Percentiles rank a stretch among this genome's conserved stretches.
Conservation (phyloP, 2,888 invertebrate genomes). For the Cancer borealis region DNA sequence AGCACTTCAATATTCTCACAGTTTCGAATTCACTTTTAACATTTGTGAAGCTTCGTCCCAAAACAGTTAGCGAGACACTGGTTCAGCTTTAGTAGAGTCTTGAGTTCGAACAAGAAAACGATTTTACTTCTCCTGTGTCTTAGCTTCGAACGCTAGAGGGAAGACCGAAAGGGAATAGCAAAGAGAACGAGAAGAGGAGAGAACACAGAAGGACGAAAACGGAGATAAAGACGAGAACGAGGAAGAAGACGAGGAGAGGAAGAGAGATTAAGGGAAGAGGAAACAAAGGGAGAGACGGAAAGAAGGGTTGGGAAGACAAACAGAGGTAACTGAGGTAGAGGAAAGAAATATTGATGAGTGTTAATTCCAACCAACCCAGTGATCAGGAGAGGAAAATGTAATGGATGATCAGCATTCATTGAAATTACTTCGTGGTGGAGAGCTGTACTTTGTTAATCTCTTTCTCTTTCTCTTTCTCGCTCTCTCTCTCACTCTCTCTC, state of each 20-base stretch:
- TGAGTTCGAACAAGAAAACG: constrained; percentile 1
- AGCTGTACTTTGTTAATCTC: neutral
- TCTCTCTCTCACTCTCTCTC: neutral
- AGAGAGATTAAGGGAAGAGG: constrained; percentile 14
- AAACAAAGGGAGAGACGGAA: constrained; percentile 1
- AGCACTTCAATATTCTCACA: too few relatives aligned
- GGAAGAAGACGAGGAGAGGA: constrained; percentile 5
- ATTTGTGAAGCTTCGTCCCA: neutral
- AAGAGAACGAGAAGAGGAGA: neutral
- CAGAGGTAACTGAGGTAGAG: neutral
- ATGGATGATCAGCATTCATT: neutral
- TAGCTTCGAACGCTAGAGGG: neutral
- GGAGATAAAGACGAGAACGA: constrained; percentile 8
- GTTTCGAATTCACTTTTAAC: neutral
- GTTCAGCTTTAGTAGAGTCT: neutral
- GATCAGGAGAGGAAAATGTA: neutral
- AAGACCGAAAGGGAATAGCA: neutral
- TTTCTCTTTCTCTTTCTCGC: neutral
- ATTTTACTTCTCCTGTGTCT: constrained; percentile 11
- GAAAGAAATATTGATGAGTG: neutral
- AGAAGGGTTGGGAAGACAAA: constrained; percentile 23
- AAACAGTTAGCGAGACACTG: neutral
- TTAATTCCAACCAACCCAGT: neutral
- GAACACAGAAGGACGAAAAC: neutral
- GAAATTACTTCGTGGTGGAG: neutral